phyloP scores from a whole-genome alignment of 1,140 invertebrate species.

The Radopholus similis region DNA sequence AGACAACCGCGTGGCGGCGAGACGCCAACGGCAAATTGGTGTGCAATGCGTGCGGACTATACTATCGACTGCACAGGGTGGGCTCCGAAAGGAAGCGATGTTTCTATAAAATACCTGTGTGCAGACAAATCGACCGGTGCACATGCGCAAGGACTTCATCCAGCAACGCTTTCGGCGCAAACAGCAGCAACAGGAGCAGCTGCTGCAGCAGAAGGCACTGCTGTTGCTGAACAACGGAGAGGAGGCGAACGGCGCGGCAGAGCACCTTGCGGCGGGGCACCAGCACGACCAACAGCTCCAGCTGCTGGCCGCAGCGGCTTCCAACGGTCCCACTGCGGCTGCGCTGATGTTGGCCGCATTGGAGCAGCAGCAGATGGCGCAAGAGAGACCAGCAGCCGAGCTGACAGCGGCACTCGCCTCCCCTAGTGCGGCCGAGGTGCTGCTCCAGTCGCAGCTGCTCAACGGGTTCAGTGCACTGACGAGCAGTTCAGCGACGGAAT shows the following conservation, averaged over 20 bases:
- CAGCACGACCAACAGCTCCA: neutral
- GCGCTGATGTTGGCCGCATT: neutral
- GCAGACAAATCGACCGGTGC: slow-evolving; percentile 56
- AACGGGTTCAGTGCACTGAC: too few relatives aligned
- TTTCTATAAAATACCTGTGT: neutral
- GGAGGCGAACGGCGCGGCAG: neutral
- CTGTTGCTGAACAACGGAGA: slow-evolving; percentile 9
- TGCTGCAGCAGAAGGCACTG: slow-evolving; percentile 1
- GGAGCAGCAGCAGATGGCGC: neutral
- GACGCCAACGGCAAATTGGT: slow-evolving; percentile 46
- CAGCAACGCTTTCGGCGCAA: slow-evolving; percentile 55
- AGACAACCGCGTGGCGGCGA: slow-evolving; percentile 58
- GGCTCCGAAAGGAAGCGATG: neutral
- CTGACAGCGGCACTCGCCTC: neutral
- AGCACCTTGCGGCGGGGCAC: neutral
- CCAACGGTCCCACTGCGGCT: neutral
- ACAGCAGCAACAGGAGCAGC: slow-evolving; percentile 22
- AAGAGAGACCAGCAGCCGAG: neutral
- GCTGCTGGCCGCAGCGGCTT: neutral
- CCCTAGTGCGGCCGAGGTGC: neutral
- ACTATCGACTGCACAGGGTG: slow-evolving; percentile 56
- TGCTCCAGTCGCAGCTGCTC: slow-evolving; percentile 6
- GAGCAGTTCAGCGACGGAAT: too few relatives aligned
- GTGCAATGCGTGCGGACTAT: slow-evolving; percentile 58
- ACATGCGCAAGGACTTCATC: slow-evolving; percentile 56